Evolutionary conservation across 2,113 vertebrate species (phyloP).

Genomic region (Orycteropus afer): DNA sequence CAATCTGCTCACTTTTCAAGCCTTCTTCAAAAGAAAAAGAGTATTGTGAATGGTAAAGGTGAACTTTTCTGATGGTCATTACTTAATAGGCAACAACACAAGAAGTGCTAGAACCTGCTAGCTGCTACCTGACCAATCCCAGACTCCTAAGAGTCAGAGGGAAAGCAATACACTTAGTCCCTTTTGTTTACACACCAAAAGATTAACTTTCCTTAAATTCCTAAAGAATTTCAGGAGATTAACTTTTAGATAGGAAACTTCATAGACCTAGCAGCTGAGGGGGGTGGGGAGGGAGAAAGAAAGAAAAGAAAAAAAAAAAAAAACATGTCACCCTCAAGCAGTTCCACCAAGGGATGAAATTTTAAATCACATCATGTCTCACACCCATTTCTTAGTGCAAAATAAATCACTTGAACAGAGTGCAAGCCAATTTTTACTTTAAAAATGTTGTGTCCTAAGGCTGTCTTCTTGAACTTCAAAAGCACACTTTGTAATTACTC

Average conservation of each 20-base stretch:
- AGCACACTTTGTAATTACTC: slow-evolving; percentile 93
- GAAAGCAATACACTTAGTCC: slow-evolving; percentile 30
- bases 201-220: slow-evolving; percentile 77
- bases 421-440: slow-evolving; percentile 92
- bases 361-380: slow-evolving; percentile 98
- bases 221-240: slow-evolving; percentile 80
- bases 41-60: slow-evolving; percentile 2
- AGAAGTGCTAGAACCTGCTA: neutral
- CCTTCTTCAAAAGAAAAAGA: slow-evolving; percentile 12
- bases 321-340: slow-evolving; percentile 87
- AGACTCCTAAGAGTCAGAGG: slow-evolving; percentile 36
- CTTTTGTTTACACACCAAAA: slow-evolving; percentile 70
- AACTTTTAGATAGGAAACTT: slow-evolving; percentile 80
- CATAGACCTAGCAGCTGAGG: slow-evolving; percentile 76
- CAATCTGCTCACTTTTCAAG: neutral
- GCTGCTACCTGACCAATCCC: neutral
- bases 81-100: slow-evolving; percentile 5
- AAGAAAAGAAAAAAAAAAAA: slow-evolving; percentile 72
- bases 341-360: slow-evolving; percentile 92
- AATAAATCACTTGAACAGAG: slow-evolving; percentile 97
- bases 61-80: slow-evolving; percentile 17
- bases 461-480: slow-evolving; percentile 95
- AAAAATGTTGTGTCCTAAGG: slow-evolving; percentile 93
- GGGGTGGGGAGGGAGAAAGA: too few species aligned
- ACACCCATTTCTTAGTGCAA: slow-evolving; percentile 91